Evolutionary conservation across 2,888 invertebrate genomes (phyloP), one percentile per base, ranked within the genome.

Genomic region (Ferdinandea cuprea): DNA sequence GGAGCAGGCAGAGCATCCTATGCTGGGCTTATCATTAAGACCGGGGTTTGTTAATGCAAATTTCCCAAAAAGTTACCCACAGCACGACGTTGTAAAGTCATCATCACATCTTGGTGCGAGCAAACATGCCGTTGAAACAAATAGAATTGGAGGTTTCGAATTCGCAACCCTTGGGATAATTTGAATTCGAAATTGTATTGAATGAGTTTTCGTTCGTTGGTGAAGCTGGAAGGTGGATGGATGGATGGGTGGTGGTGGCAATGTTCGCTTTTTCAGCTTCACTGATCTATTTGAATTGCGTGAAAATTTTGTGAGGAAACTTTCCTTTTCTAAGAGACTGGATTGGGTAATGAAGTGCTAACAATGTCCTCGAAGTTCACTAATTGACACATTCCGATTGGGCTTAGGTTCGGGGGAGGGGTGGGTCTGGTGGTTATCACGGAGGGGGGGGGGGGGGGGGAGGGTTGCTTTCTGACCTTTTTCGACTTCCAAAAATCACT

Each of bases 331-430:
- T 42, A 25, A 15, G 7, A 42, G 58, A 66, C 11, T 54, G 61
- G 66, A 68, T 73, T 74, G 68, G 77, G 83, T 83, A 83, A 83
- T 83, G 83, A 83, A 83, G 83, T 83, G 83, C 83, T 83, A 83
- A 83, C 83, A 83, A 78, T 73, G 72, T 58, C 77, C 78, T 73
- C 66, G 83, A 73, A 78, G 72, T 77, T 83, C 73, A 77, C 83
- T 83, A 83, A 83, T 83, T 83, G 83, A 78, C 77, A 83, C 83
- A 83, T 73, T 78, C 63, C 78, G 63, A 83, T 77, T 68, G 71
- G 68, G 77, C 68, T 71, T 58, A 19, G 11, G 44, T 7, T 17
- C 9, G 9, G 44, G 61, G 28, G 13, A 8, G 2, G 8, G 17
- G 19, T 32, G n/a, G n/a, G n/a, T n/a, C n/a, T n/a, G n/a, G n/a